These are phyloP conservation scores for Drosophila setosimentum DNA, from an alignment of 2,888 invertebrate species.

Conservation along the genomic window DNA sequence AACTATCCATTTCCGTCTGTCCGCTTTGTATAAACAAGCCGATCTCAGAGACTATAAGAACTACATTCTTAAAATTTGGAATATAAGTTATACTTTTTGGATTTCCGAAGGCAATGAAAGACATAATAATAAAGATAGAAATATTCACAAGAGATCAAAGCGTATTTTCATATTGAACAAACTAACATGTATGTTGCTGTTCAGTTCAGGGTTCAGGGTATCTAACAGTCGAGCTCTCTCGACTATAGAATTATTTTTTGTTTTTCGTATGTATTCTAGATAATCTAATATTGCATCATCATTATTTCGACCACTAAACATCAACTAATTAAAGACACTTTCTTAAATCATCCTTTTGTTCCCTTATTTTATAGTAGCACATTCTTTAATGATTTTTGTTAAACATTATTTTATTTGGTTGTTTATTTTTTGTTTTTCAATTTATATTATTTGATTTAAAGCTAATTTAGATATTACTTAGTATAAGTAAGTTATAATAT, in stretches of 20 bases:
- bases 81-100: not conserved
- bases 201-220: not conserved
- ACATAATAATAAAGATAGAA: not conserved
- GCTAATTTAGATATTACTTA: constrained; percentile 35
- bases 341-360: not conserved
- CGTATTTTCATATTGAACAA: not conserved
- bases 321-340: not conserved
- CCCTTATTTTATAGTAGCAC: not conserved
- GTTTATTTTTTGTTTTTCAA: constrained; percentile 13
- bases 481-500: constrained; percentile 24
- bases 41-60: not conserved
- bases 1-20: not conserved
- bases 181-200: not conserved
- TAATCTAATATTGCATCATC: not conserved
- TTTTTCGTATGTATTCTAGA: not conserved
- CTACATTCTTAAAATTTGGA: not conserved
- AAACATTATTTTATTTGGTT: not conserved
- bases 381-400: not conserved
- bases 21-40: too few species aligned
- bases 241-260: not conserved
- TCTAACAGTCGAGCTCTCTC: not conserved
- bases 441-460: constrained; percentile 18
- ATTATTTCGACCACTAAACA: not conserved
- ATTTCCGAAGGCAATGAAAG: not conserved
- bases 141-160: not conserved